Base-by-base conservation (phyloP, 1,140 invertebrate genomes). In the Laupala kohalensis region DNA sequence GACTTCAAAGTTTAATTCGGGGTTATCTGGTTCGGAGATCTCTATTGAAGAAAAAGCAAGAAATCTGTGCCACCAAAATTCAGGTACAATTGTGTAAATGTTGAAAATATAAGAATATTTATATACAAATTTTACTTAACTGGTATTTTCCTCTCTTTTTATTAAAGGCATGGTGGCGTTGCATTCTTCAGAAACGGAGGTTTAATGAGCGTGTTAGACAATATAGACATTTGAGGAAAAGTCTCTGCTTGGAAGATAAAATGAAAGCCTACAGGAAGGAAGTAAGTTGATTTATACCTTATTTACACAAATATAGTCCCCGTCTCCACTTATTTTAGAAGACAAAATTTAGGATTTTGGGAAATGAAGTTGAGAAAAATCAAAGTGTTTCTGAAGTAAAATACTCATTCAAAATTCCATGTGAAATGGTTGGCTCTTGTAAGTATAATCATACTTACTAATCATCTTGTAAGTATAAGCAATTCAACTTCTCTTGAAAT, bases 161-260 rank as follows among this genome's bases (percentile, higher is more conserved):
- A 29, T 25, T 73, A 66, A 86, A 92, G 84, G 80, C 86, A 2
- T 90, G 87, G 85, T 92, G 88, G 88, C 83, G 86, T 73, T 80
- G 81, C 64, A 74, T 83, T 9, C 68, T 82, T 28, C 82, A 85
- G 69, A 81, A 82, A 73, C 84, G 78, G 74, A 78, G 80, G 73
- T 89, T 85, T 77, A 74, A 77, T 3, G 81, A 13, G 19, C 9
- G 9, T 4, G 9, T 53, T 2, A 1, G 0, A 19, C 37, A 53
- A 2, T 19, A 19, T 13, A 53, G 37, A 53, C 9, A 53, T 19
- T 13, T 4, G 4, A 53, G 37, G 19, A 53, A 53, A 53, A 53
- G 37, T 53, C 37, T 53, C 4, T 0, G 19, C 9, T 53, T 53
- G 9, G 37, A 53, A 0, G 37, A 53, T 53, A 53, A 13, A 9